These are phyloP conservation scores for Borostomias antarcticus DNA, from an alignment of 2,797 vertebrate genomes.

Conservation along the genomic window DNA sequence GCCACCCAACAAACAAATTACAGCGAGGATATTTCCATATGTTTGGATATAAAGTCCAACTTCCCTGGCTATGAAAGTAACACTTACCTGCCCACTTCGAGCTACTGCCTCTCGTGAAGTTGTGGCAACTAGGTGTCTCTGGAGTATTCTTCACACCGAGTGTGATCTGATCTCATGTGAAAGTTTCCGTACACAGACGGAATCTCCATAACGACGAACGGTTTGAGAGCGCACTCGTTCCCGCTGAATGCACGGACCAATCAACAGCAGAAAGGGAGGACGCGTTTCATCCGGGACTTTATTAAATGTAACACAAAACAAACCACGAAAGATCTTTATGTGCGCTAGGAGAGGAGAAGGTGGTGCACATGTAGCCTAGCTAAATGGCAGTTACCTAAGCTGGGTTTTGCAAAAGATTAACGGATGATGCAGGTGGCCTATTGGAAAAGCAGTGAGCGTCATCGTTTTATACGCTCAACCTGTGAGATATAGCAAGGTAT, in stretches of 20 bases:
- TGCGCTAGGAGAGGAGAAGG: background rate
- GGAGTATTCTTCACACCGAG: conserved; percentile 1
- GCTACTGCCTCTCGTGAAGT: background rate
- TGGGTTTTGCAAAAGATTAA: no score
- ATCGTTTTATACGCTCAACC: background rate
- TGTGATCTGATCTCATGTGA: conserved; percentile 15
- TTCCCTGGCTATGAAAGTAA: no score
- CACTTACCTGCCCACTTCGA: background rate
- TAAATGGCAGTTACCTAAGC: no score
- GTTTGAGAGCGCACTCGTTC: conserved; percentile 22
- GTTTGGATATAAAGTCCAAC: background rate
- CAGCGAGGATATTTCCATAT: background rate
- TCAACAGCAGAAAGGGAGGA: background rate
- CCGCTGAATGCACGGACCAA: conserved; percentile 10
- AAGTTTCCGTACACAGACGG: conserved; percentile 62
- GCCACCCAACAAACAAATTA: no score
- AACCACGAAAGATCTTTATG: background rate
- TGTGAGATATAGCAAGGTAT: background rate
- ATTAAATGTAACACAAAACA: conserved; percentile 54
- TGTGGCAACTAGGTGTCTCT: background rate
- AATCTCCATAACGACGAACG: conserved; percentile 64
- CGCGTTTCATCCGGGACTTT: conserved; percentile 49
- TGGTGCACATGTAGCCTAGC: background rate
- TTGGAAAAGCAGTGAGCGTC: no score
- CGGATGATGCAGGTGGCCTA: no score